Conservation (phyloP, 2,888 invertebrate genomes). For the Scelioninae gen. 1 region DNA sequence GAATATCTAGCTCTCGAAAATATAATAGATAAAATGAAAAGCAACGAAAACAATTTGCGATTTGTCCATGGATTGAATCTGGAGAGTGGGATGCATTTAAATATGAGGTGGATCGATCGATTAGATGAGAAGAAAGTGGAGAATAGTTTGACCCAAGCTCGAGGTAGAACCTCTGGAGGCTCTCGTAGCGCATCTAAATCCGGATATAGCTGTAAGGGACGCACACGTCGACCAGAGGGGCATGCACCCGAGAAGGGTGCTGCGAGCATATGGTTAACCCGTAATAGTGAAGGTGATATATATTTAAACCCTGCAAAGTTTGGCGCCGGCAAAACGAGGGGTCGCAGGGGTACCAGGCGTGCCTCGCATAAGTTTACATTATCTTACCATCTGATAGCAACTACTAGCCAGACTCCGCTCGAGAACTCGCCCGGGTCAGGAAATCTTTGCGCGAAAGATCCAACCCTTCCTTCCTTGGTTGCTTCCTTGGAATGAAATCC, state of each 20-base stretch:
- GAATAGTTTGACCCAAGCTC: constrained; percentile 58
- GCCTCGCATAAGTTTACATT: constrained; percentile 84
- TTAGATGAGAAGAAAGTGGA: constrained; percentile 55
- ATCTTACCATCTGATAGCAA: constrained; percentile 84
- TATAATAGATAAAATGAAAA: too few species aligned
- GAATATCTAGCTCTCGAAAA: too few species aligned
- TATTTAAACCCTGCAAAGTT: constrained; percentile 83
- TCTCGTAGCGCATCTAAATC: constrained; percentile 74
- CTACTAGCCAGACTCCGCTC: constrained; percentile 60
- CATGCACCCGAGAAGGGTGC: constrained; percentile 64
- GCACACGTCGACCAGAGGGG: constrained; percentile 60
- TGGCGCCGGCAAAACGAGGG: constrained; percentile 77
- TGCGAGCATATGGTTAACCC: constrained; percentile 82
- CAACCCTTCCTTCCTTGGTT: too few species aligned
- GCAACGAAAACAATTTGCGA: too few species aligned
- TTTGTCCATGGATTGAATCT: too few species aligned
- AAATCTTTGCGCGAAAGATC: too few species aligned
- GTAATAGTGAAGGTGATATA: constrained; percentile 81
- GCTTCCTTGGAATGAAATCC: too few species aligned
- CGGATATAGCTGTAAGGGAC: constrained; percentile 70
- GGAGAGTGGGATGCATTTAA: constrained; percentile 47
- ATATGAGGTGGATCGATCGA: constrained; percentile 53
- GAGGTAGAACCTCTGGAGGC: constrained; percentile 42
- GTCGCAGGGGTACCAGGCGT: constrained; percentile 79
- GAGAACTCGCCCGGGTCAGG: constrained; percentile 36